phyloP scores from a whole-genome alignment of 2,113 vertebrate species.

The Sinocyclocheilus anophthalmus region DNA sequence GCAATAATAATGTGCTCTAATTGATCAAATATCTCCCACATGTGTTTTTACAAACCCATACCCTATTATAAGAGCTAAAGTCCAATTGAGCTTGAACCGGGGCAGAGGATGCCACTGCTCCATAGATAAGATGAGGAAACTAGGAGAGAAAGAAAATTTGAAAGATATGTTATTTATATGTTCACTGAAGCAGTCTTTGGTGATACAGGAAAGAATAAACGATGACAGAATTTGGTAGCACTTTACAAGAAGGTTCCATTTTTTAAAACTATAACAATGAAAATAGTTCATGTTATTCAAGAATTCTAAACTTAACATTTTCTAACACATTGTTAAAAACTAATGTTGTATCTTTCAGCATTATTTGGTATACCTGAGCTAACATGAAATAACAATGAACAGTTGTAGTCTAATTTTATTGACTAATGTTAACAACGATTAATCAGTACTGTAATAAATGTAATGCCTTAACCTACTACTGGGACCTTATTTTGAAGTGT shows the following conservation, averaged over 20 bases:
- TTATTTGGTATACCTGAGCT: no score
- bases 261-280: not conserved
- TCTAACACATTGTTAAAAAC: no score
- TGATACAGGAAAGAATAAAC: not conserved
- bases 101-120: slow-evolving; percentile 85
- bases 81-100: slow-evolving; percentile 81
- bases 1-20: not conserved
- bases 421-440: not conserved
- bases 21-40: not conserved
- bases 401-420: not conserved
- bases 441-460: not conserved
- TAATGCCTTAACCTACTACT: not conserved
- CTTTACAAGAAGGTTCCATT: not conserved
- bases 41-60: slow-evolving; percentile 50
- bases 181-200: not conserved
- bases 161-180: not conserved
- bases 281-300: no score
- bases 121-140: slow-evolving; percentile 84
- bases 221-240: not conserved
- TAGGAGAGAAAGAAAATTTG: slow-evolving; percentile 64
- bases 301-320: no score
- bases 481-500: not conserved
- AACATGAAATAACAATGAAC: no score
- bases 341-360: no score
- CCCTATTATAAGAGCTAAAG: slow-evolving; percentile 81